These are phyloP conservation scores for Cossypha polioptera DNA, from an alignment of 2,797 vertebrate species.

Conservation along the genomic window DNA sequence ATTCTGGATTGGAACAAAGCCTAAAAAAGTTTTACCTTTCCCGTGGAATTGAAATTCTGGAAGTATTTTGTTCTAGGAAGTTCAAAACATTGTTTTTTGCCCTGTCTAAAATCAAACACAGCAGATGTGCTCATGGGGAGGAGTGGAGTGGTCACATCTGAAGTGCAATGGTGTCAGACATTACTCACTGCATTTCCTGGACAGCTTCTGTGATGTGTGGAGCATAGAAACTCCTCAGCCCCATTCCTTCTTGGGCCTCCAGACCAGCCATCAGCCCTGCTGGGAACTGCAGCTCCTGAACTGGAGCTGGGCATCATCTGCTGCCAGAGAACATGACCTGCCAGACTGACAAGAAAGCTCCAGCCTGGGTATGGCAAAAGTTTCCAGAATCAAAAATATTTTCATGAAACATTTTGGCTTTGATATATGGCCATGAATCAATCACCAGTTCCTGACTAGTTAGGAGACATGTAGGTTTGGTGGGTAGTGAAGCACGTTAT, in stretches of 20 bases:
- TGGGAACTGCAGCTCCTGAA: background rate
- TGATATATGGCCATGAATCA: background rate
- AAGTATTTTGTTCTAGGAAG: background rate
- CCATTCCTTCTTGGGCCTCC: background rate
- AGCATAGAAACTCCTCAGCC: background rate
- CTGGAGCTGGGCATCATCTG: background rate
- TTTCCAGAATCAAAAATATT: background rate
- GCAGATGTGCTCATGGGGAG: accelerated
- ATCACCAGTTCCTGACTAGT: background rate
- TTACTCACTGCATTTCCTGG: background rate
- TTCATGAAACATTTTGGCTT: background rate
- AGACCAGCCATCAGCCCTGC: background rate
- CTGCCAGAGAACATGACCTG: background rate
- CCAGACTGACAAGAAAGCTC: background rate
- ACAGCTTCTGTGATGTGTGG: background rate
- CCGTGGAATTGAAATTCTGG: background rate
- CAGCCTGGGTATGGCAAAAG: background rate
- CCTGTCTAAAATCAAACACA: background rate
- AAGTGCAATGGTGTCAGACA: background rate
- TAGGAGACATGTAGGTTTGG: background rate
- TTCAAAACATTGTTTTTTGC: background rate
- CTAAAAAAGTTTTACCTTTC: background rate
- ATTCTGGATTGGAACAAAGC: background rate
- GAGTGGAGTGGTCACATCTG: background rate
- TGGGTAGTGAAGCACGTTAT: background rate